Evolutionary conservation across 2,113 vertebrate species (phyloP), one percentile per base, ranked within the genome.

Genomic region (Trogon surrucura): DNA sequence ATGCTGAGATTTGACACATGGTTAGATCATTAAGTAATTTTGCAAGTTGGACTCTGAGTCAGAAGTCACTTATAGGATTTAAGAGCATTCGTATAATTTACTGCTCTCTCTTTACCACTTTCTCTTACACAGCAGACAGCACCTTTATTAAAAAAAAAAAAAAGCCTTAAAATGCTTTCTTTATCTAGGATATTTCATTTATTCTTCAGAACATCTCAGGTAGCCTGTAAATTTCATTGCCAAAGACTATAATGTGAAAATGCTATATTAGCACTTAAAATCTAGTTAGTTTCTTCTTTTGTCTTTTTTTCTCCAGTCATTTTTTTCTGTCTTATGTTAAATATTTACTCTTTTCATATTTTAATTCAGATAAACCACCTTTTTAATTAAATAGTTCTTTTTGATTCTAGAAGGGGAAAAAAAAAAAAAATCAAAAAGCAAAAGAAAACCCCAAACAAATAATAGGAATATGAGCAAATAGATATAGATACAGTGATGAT

Each of bases 61-160:
- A 83, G 77, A 92, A 93, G 72, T 91, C 80, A 74, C 65, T 87
- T 85, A 75, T 8, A 87, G 73, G 45, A 88, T 94, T 96, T 88
- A 94, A 84, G 77, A 94, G 19, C 17, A 58, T 25, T 36, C 51
- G 67, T 95, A 73, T 73, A 85, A 83, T 88, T 88, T 90, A 93
- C 60, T 86, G 34, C 15, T 80, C 11, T 88, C 41, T 75, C 90
- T 88, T 88, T 83, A 90, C 20, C 82, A 48, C 80, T 91, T 91
- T 61, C 27, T 83, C 10, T 85, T 57, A 58, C 51, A 61, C 10
- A 73, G 25, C 51, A 75, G 48, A 70, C 29, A 83, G 4, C 4
- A 65, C 13, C 19, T 72, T 88, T 89, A 70, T 73, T 86, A 85
- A 95, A 95, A 83, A 41, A 41, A 85, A 95, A 95, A 83, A 41